phyloP scores from a whole-genome alignment of 1,140 invertebrate species.

The Bombus pascuorum region DNA sequence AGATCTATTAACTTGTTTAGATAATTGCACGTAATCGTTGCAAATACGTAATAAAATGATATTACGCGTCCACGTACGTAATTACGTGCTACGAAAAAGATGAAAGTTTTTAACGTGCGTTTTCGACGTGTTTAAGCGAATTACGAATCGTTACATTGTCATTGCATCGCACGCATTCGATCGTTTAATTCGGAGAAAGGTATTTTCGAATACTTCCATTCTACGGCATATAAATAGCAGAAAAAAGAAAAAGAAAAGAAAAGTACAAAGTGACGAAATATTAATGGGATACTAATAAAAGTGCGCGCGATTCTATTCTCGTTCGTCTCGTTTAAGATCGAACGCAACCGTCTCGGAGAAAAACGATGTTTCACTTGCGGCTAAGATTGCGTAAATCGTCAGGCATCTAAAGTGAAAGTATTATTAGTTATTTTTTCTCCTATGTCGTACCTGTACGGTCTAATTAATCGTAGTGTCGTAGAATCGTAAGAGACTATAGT shows the following conservation, averaged over 20 bases:
- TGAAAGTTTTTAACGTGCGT: no score
- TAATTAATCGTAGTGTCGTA: neutral
- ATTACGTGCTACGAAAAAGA: no score
- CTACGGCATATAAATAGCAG: neutral
- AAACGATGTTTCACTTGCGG: neutral
- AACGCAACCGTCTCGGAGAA: neutral
- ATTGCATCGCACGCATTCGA: no score
- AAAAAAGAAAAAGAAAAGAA: no score
- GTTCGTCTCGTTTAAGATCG: no score
- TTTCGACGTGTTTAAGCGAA: no score
- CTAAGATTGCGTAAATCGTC: neutral
- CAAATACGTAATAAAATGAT: no score
- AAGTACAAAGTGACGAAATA: neutral
- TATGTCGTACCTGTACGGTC: neutral
- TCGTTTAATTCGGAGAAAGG: neutral
- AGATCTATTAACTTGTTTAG: no score
- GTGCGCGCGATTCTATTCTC: no score
- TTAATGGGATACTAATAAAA: neutral
- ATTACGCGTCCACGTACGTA: no score
- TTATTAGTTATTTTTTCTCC: neutral
- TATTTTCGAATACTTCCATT: neutral
- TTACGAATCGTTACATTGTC: no score
- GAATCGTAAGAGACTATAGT: neutral
- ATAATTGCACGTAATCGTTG: no score
- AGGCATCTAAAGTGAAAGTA: slow-evolving; percentile 23